Evolutionary conservation across 1,140 invertebrate genomes (phyloP), one percentile per base, ranked within the genome.

Genomic region (Homalodisca vitripennis): DNA sequence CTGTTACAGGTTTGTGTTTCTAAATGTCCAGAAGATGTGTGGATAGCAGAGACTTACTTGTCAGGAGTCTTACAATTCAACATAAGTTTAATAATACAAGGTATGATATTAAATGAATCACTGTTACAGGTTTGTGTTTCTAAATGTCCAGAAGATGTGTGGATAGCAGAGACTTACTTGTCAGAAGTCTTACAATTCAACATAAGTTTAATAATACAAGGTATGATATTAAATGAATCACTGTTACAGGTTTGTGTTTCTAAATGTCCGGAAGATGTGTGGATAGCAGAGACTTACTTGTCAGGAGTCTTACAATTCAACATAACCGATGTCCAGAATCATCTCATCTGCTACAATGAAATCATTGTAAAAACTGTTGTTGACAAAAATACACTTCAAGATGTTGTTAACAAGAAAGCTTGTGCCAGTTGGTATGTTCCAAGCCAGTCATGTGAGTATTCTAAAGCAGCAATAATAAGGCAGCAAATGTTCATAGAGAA

Each of bases 201-300:
- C 17, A 10, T 41, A 6, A 41, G 34, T 41, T 10, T 41, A 41
- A 41, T 41, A 10, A 41, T 10, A 41, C 17, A 10, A 17, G 17
- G 34, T 10, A 6, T 41, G 34, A 41, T 41, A 41, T 53, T n/a
- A n/a, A n/a, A n/a, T n/a, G n/a, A n/a, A n/a, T n/a, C n/a, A n/a
- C 20, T 26, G 22, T 71, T 47, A 53, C 73, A 92, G 89, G 86
- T 95, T 1, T 97, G 94, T 79, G 88, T 93, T 0, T 76, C 84
- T 62, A 74, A 85, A 71, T 97, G 94, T 81, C 93, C 94, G 0
- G 78, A 75, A 0, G 74, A 83, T 70, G 86, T 55, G 14, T 77
- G 73, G 73, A 55, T 66, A 13, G 48, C 57, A 3, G 62, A 46
- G 48, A 27, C 6, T 6, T 60, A 60, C n/a, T 6, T 30, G 2